These are phyloP conservation scores for Artemisiospiza belli DNA, from an alignment of 2,113 vertebrate genomes.

Conservation along the genomic window DNA sequence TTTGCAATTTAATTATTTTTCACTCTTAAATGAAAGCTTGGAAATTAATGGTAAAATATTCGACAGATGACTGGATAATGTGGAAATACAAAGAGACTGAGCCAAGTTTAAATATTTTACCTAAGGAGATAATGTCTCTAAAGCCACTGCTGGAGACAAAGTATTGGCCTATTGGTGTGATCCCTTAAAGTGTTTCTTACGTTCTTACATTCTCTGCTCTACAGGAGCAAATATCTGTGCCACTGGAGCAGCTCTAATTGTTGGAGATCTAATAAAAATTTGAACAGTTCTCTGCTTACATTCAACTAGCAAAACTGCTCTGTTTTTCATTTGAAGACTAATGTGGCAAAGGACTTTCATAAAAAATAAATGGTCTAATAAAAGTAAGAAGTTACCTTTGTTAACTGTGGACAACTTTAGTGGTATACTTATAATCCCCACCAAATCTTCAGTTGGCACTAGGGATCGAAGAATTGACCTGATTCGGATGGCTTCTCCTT, in stretches of 20 bases:
- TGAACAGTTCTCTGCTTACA: background rate
- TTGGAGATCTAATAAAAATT: background rate
- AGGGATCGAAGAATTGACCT: conserved; percentile 95
- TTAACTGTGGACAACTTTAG: conserved; percentile 90
- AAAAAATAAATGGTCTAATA: background rate
- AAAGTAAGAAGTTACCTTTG: conserved; percentile 82
- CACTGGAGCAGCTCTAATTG: background rate
- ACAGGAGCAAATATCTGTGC: background rate
- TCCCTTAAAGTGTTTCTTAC: background rate
- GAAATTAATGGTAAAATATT: background rate
- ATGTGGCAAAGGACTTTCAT: background rate
- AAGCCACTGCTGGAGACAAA: background rate
- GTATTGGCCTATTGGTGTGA: background rate
- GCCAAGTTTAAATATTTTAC: background rate
- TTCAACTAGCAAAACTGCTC: background rate
- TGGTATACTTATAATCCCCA: conserved; percentile 97
- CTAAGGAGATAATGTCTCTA: background rate
- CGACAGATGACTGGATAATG: background rate
- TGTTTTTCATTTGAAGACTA: background rate
- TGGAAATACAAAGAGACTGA: background rate
- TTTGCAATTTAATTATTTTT: background rate
- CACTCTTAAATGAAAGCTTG: background rate
- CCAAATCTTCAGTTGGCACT: conserved; percentile 96
- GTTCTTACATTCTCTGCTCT: background rate
- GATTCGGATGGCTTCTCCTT: conserved; percentile 97